These are phyloP conservation scores for Leptoclinus maculatus DNA, from an alignment of 2,797 vertebrate genomes.

Conservation along the genomic window DNA sequence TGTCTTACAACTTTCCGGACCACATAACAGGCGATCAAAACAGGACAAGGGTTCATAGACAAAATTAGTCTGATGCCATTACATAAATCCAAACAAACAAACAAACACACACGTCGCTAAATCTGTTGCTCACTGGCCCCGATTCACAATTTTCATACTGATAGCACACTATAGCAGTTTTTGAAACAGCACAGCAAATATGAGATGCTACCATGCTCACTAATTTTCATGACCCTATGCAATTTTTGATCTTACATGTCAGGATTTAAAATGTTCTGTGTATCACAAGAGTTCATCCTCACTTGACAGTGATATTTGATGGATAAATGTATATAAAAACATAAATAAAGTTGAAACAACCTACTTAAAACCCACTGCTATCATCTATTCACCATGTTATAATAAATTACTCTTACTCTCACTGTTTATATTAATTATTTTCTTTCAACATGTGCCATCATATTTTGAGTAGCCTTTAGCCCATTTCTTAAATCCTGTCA, in stretches of 20 bases:
- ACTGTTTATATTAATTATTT: conserved; percentile 29
- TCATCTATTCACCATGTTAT: conserved; percentile 28
- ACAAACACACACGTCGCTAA: conserved; percentile 68
- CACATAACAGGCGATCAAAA: conserved; percentile 70
- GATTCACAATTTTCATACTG: conserved; percentile 65
- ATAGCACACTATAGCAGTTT: conserved; percentile 65
- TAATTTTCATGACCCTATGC: conserved; percentile 60
- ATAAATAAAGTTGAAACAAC: conserved; percentile 50
- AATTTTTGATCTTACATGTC: conserved; percentile 58
- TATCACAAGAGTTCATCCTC: conserved; percentile 50
- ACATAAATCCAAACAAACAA: conserved; percentile 69
- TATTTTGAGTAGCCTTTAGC: conserved; percentile 28
- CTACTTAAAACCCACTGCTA: conserved; percentile 35
- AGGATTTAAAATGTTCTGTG: conserved; percentile 56
- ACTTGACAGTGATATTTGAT: conserved; percentile 48
- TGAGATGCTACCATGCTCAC: conserved; percentile 73
- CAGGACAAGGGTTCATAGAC: conserved; percentile 69
- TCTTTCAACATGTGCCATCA: conserved; percentile 38
- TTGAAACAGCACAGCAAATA: conserved; percentile 67
- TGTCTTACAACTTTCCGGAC: conserved; percentile 75
- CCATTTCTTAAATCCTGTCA: conserved; percentile 18
- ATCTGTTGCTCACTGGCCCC: conserved; percentile 60
- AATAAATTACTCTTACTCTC: conserved; percentile 32
- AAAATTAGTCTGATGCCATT: conserved; percentile 54
- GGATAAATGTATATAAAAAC: conserved; percentile 65